Evolutionary conservation across 2,888 invertebrate species (phyloP).

Genomic region (Biston stratarius): DNA sequence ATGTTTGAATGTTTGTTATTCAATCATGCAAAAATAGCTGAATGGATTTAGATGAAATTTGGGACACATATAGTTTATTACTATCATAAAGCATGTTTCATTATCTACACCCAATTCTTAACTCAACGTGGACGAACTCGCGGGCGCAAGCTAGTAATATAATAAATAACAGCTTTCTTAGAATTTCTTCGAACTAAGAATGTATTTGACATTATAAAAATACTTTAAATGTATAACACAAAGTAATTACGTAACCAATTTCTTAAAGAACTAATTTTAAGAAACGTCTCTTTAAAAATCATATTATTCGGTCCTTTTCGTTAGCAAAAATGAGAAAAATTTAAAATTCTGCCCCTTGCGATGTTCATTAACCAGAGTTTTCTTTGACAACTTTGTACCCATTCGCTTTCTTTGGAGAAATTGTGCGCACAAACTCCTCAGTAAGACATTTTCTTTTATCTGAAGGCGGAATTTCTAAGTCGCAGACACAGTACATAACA

Average conservation of each 20-base stretch:
- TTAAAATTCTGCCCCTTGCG: constrained; percentile 18
- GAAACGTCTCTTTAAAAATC: constrained; percentile 2
- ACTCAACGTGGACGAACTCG: too few species aligned
- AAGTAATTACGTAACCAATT: not conserved
- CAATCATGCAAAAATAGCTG: too few species aligned
- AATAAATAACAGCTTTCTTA: too few species aligned
- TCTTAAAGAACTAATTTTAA: not conserved
- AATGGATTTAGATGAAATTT: too few species aligned
- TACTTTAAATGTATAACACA: not conserved
- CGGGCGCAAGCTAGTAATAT: too few species aligned
- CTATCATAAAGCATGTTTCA: too few species aligned
- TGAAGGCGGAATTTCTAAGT: constrained; percentile 65
- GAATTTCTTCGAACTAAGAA: too few species aligned
- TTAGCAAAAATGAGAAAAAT: constrained; percentile 20
- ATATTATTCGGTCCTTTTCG: constrained; percentile 11
- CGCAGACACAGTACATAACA: constrained; percentile 5
- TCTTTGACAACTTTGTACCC: constrained; percentile 43
- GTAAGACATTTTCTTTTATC: constrained; percentile 75
- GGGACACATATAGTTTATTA: too few species aligned
- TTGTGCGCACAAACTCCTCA: constrained; percentile 51
- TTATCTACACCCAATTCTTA: too few species aligned
- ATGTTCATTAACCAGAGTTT: constrained; percentile 38
- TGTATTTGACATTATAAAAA: too few species aligned
- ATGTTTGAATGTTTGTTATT: too few species aligned
- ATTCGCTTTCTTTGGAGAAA: constrained; percentile 43